Conservation (phyloP, 1,140 invertebrate species). For the Archivesica marissinica region DNA sequence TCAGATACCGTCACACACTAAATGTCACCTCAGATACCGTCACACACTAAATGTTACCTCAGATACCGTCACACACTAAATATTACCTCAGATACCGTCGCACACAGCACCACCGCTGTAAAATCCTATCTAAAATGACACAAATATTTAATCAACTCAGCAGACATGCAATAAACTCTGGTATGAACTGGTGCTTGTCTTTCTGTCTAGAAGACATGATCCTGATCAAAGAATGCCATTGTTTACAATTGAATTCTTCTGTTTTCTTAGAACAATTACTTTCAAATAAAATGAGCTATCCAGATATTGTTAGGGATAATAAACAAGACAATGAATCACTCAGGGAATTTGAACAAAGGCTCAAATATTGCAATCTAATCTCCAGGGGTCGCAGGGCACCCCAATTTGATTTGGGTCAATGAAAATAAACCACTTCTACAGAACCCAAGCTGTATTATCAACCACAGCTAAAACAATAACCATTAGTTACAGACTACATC, state of each 20-base stretch:
- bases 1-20: too few relatives aligned
- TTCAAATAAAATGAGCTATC: slow-evolving; percentile 61
- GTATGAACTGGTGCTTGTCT: neutral
- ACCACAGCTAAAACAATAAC: slow-evolving; percentile 55
- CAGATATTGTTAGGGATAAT: slow-evolving; percentile 60
- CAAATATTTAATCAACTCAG: slow-evolving; percentile 11
- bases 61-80: too few relatives aligned
- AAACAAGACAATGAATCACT: slow-evolving; percentile 53
- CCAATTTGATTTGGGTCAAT: slow-evolving; percentile 64
- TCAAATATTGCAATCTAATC: slow-evolving; percentile 52
- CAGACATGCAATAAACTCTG: slow-evolving; percentile 24
- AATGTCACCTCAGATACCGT: too few relatives aligned
- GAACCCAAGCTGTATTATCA: slow-evolving; percentile 35
- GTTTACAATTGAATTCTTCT: slow-evolving; percentile 64
- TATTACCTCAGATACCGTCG: too few relatives aligned
- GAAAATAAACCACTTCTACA: slow-evolving; percentile 61
- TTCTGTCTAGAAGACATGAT: slow-evolving; percentile 5
- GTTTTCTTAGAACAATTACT: slow-evolving; percentile 63
- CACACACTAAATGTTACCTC: too few relatives aligned
- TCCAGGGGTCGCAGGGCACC: slow-evolving; percentile 23
- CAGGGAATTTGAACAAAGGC: slow-evolving; percentile 41
- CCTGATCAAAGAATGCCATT: slow-evolving; percentile 52
- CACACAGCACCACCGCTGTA: too few relatives aligned
- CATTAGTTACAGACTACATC: slow-evolving; percentile 44
- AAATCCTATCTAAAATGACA: slow-evolving; percentile 2